These are phyloP conservation scores for Papilio dardanus DNA, from an alignment of 1,140 invertebrate genomes.

Conservation along the genomic window DNA sequence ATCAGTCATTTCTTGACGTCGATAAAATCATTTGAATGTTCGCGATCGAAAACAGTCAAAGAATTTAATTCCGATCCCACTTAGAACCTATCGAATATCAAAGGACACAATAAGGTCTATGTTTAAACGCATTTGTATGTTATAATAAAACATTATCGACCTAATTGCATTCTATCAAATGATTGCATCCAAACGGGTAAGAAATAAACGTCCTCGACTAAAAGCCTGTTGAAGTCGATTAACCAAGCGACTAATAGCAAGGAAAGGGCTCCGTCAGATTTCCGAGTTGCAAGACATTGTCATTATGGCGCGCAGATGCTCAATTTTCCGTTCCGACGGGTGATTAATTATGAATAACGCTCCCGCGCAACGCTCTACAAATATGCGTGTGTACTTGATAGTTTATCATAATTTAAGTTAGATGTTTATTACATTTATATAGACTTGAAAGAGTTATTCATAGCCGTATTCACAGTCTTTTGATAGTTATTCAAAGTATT, in stretches of 20 bases:
- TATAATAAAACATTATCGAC: neutral
- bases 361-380: constrained; percentile 13
- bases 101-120: neutral
- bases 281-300: constrained; percentile 47
- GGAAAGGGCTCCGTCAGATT: constrained; percentile 30
- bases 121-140: neutral
- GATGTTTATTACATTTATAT: neutral
- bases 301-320: constrained; percentile 58
- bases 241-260: constrained; percentile 28
- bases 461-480: too few species aligned
- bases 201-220: neutral
- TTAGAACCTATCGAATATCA: neutral
- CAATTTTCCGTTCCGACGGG: constrained; percentile 62
- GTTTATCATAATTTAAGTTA: constrained; percentile 1
- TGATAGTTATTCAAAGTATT: too few species aligned
- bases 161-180: neutral
- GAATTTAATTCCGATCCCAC: neutral
- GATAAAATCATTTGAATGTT: neutral
- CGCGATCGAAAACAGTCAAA: neutral
- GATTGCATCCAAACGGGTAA: neutral
- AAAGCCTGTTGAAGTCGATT: constrained; percentile 35
- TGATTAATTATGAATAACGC: constrained; percentile 62
- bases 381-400: constrained; percentile 2
- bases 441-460: neutral
- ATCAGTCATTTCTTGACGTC: neutral